Conservation (phyloP, 2,113 vertebrate species). For the Lichenostomus cassidix region DNA sequence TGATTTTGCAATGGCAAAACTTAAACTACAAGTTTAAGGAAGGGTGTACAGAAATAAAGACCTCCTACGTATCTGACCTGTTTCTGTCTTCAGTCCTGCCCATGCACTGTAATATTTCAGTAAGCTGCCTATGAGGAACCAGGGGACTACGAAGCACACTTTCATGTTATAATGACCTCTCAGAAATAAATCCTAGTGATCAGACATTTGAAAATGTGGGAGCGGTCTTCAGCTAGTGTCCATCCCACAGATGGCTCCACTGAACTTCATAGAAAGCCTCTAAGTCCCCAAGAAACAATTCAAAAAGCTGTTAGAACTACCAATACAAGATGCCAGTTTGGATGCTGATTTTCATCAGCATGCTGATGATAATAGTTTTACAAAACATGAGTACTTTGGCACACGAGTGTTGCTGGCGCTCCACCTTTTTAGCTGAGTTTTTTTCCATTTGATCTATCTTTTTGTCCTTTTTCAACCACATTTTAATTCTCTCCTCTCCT, state of each 20-base stretch:
- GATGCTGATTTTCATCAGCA: background rate
- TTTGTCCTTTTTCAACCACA: background rate
- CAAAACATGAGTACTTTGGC: background rate
- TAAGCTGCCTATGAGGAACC: background rate
- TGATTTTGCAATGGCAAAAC: background rate
- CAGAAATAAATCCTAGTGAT: background rate
- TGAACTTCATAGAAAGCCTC: background rate
- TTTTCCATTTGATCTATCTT: background rate
- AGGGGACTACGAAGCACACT: background rate
- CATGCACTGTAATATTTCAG: background rate
- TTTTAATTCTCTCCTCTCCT: background rate
- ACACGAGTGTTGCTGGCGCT: background rate
- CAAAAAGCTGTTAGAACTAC: background rate
- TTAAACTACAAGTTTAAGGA: background rate
- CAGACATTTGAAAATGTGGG: background rate
- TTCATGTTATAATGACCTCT: background rate
- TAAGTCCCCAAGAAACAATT: background rate
- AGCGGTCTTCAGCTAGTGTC: background rate
- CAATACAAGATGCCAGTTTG: background rate
- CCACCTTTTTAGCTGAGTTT: background rate
- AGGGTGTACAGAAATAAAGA: background rate
- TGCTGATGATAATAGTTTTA: background rate
- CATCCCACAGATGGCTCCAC: background rate
- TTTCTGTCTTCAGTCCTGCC: background rate
- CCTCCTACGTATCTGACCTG: background rate